Conservation (phyloP, 2,888 invertebrate genomes). For the Maniola hyperantus region DNA sequence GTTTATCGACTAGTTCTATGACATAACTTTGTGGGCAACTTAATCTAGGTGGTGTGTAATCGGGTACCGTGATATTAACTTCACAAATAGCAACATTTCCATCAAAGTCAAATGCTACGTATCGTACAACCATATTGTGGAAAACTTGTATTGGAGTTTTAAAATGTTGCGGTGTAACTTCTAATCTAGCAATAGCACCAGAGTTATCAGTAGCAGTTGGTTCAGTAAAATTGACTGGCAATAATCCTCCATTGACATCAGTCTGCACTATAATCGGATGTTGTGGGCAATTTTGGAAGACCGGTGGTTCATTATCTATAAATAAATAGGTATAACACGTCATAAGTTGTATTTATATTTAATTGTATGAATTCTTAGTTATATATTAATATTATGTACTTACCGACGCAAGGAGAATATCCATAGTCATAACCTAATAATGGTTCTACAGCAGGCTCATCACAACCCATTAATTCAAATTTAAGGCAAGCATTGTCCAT, state of each 20-base stretch:
- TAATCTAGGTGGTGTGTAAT: conserved; percentile 94
- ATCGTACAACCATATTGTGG: conserved; percentile 95
- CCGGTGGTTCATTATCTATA: conserved; percentile 95
- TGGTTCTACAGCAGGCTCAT: conserved; percentile 91
- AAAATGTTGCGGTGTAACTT: conserved; percentile 96
- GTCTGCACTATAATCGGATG: conserved; percentile 95
- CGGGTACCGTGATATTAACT: conserved; percentile 97
- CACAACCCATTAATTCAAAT: conserved; percentile 98
- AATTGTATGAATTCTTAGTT: neutral
- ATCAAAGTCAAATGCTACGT: conserved; percentile 98
- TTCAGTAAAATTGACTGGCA: conserved; percentile 96
- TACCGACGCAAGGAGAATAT: conserved; percentile 95
- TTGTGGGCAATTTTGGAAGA: conserved; percentile 97
- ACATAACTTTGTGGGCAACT: conserved; percentile 97
- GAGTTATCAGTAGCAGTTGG: conserved; percentile 98
- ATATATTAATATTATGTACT: conserved; percentile 47
- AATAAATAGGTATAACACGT: neutral
- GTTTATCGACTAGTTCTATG: conserved; percentile 93
- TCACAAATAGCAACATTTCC: conserved; percentile 98
- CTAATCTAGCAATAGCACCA: conserved; percentile 95
- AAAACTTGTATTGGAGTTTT: conserved; percentile 93
- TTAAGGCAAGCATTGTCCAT: conserved; percentile 98
- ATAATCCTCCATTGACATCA: conserved; percentile 93
- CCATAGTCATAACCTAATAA: conserved; percentile 96
- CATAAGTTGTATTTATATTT: neutral